A percentile compares a stretch with the other conserved stretches of the same genome.
Conservation (phyloP, 2,888 invertebrate genomes). For the Ormyrus pomaceus region DNA sequence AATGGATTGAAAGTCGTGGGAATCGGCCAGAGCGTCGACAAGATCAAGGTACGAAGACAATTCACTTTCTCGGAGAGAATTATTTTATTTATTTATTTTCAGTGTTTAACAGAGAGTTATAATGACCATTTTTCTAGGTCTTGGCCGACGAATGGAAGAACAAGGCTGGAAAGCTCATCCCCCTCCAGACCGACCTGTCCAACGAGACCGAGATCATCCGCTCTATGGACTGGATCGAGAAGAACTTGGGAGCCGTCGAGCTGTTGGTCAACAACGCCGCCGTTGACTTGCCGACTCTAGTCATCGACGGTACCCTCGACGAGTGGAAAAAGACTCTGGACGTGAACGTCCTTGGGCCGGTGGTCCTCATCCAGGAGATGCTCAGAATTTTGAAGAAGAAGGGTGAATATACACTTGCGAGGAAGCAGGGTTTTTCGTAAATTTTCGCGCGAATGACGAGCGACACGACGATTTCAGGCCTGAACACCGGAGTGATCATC, state of each 20-base stretch:
- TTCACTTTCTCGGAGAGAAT: neutral
- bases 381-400: slow-evolving; percentile 63
- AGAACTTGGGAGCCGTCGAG: slow-evolving; percentile 77
- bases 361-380: slow-evolving; percentile 59
- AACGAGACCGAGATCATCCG: slow-evolving; percentile 76
- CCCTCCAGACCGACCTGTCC: slow-evolving; percentile 77
- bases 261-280: slow-evolving; percentile 80
- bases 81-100: neutral
- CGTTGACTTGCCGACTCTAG: slow-evolving; percentile 63
- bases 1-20: slow-evolving; percentile 76
- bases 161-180: slow-evolving; percentile 69
- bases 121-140: slow-evolving; percentile 3
- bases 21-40: slow-evolving; percentile 70
- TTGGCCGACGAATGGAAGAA: slow-evolving; percentile 51
- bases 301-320: slow-evolving; percentile 60
- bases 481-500: slow-evolving; percentile 59
- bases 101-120: neutral
- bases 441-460: too few relatives aligned
- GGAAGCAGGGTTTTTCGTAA: too few relatives aligned
- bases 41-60: slow-evolving; percentile 64
- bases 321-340: slow-evolving; percentile 62
- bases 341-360: slow-evolving; percentile 60
- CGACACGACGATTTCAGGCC: slow-evolving; percentile 40
- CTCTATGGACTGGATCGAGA: slow-evolving; percentile 77
- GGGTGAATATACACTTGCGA: slow-evolving; percentile 45